Evolutionary conservation across 2,113 vertebrate species (phyloP), one percentile per base, ranked within the genome.

Genomic region (Indicator indicator): DNA sequence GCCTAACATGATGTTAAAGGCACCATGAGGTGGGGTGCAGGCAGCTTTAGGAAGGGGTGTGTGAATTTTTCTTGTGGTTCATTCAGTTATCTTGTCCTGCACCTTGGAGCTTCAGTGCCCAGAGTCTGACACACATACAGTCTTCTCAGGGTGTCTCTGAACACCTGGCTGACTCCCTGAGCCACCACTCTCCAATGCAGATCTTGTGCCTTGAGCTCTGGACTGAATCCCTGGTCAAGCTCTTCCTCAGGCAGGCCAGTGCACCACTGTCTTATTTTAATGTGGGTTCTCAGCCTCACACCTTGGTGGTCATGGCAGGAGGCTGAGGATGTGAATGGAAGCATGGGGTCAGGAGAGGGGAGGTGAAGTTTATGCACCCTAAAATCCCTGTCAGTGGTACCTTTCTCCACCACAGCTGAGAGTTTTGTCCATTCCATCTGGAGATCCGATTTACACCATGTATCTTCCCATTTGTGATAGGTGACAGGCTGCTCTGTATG

Each of bases 191-290:
- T 87, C 21, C 67, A 33, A 0, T 7, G 32, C 21, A 76, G 26
- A 38, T 75, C 42, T 75, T 24, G 5, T 11, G 16, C 12, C 32
- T 32, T n/a, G 38, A 60, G 12, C 24, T 89, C 30, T 64, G 7
- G 52, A 16, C 65, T 30, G 56, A 73, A 48, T 27, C 3, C 32
- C 11, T 36, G 3, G 4, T 8, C 52, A 9, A 40, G 26, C 26
- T 79, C 5, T 83, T 40, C 33, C 11, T 6, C 36, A 32, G 27
- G 11, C 46, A 71, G 17, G 21, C 52, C 71, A 38, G 28, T n/a
- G 56, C 50, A 50, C 11, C 52, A 33, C 13, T 21, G 28, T 21
- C 36, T 73, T 1, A 0, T 50, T 56, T 60, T 58, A 6, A 0
- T 6, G 30, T 3, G 19, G 24, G 17, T 60, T 78, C 78, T 85